Evolutionary conservation across 2,797 vertebrate species (phyloP), one percentile per base, ranked within the genome.

Genomic region (Rhyacichthys aspro): DNA sequence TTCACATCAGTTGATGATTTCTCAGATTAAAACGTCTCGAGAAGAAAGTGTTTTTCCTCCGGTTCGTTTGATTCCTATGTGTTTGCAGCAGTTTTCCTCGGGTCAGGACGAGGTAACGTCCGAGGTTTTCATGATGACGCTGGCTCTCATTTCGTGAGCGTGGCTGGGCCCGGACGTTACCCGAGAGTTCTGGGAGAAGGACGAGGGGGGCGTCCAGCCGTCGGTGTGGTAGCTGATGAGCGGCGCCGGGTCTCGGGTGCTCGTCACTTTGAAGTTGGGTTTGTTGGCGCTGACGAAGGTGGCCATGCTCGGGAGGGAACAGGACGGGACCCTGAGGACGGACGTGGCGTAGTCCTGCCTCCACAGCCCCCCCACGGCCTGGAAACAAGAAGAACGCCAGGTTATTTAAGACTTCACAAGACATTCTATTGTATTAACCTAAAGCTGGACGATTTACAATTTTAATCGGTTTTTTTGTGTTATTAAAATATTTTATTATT

Each of bases 91-190:
- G 62, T 23, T 54, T 64, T 67, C 67, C 42, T 36, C 54, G 57
- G 68, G 77, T 86, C 87, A 88, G 59, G 82, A 87, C 9, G 78
- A 43, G 0, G 78, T 86, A 63, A 96, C 91, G 32, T 98, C 98
- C 1, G 97, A 97, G 0, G 97, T 98, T 59, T 99, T 99, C 94
- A 95, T 96, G 86, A 99, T 99, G 88, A 99, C 98, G 0, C 95
- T 98, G 64, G 95, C 96, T 11, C 98, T 93, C 9, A 91, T 91
- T 88, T 99, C 97, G 79, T 91, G 16, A 85, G 89, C 83, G 53
- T 89, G 90, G 72, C 88, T 73, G 53, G 81, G 73, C 46, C 47
- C 75, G 54, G 74, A 15, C 6, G 86, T 62, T 33, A 67, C 53
- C 7, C 65, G n/a, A 64, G 85, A 89, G 92, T 88, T 78, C 88